Evolutionary conservation across 2,797 vertebrate species (phyloP).

Genomic region (Falco cherrug): DNA sequence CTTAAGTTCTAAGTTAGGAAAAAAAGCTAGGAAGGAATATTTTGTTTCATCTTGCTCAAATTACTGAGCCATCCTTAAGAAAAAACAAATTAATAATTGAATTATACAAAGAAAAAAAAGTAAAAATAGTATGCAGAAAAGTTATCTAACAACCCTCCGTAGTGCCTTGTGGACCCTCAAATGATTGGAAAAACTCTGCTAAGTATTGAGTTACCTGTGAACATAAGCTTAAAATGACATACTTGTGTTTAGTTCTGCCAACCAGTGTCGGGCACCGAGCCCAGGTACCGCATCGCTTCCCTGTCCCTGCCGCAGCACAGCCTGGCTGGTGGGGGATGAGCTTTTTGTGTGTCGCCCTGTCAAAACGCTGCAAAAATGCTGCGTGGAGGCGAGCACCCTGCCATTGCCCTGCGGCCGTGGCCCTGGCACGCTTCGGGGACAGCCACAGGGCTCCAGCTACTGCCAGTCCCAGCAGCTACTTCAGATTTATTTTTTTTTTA

Average conservation of each 20-base stretch:
- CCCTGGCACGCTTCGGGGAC: accelerated
- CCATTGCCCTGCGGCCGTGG: accelerated
- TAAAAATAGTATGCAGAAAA: background rate
- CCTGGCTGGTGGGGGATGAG: background rate
- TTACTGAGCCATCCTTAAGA: background rate
- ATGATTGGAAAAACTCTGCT: background rate
- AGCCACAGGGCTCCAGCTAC: background rate
- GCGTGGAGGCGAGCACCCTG: accelerated
- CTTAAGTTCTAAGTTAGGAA: background rate
- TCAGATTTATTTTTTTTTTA: background rate
- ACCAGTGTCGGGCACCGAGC: background rate
- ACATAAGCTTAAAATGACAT: background rate
- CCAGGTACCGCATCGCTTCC: accelerated
- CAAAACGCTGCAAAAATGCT: accelerated
- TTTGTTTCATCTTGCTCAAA: background rate
- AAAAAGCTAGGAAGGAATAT: background rate
- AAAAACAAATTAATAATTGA: background rate
- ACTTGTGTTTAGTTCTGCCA: background rate
- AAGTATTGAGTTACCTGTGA: background rate
- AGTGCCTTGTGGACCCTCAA: background rate
- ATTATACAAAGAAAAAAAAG: background rate
- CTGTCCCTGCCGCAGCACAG: background rate
- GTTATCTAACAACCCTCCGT: background rate
- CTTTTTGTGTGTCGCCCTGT: background rate
- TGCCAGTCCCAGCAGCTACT: background rate